A percentile compares a stretch with the other conserved stretches of the same genome.
Evolutionary conservation across 2,888 invertebrate species (phyloP).

Genomic region (Pterostichus niger): DNA sequence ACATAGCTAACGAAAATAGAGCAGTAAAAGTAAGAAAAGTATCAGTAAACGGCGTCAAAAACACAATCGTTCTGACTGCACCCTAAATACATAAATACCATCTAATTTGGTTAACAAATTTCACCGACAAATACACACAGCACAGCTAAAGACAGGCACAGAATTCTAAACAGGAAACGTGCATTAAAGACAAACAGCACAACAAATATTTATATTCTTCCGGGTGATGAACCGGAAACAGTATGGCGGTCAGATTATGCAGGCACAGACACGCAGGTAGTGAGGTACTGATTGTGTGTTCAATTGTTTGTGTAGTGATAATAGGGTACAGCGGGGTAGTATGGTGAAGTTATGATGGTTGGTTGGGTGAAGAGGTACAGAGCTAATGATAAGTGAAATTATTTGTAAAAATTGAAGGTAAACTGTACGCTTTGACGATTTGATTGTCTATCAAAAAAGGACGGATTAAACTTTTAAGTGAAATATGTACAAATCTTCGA

Average conservation of each 20-base stretch:
- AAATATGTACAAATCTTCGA: too few relatives aligned
- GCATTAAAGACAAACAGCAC: constrained; percentile 15
- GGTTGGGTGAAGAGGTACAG: constrained; percentile 12
- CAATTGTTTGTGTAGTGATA: background rate
- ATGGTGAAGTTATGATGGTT: background rate
- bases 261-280: background rate
- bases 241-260: background rate
- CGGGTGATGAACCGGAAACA: constrained; percentile 44
- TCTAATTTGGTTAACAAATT: constrained; percentile 43
- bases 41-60: background rate
- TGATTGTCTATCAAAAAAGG: too few relatives aligned
- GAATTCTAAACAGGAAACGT: constrained; percentile 49
- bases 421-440: too few relatives aligned
- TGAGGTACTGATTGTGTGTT: too few relatives aligned
- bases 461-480: too few relatives aligned
- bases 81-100: constrained; percentile 28
- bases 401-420: too few relatives aligned
- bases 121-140: background rate
- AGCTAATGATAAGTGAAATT: too few relatives aligned
- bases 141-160: constrained; percentile 12
- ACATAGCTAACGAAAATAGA: background rate
- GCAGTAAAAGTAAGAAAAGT: background rate
- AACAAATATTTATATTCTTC: constrained; percentile 53
- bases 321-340: background rate
- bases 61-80: background rate